Conservation (phyloP, 2,797 vertebrate species). For the Sebastes kiyomatsui region DNA sequence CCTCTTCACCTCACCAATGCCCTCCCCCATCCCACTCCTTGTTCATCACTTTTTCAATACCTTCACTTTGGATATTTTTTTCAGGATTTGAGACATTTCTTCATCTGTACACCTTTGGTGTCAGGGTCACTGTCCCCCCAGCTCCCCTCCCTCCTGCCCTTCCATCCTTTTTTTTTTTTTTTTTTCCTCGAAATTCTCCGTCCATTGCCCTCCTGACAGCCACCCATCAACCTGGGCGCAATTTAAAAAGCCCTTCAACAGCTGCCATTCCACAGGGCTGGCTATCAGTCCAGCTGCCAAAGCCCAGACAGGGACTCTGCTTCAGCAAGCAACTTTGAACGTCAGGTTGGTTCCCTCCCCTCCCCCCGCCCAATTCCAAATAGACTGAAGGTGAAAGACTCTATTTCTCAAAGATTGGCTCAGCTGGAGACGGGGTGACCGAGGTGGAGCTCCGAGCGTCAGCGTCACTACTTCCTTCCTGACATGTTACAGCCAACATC, state of each 20-base stretch:
- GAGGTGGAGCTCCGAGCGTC: slow-evolving; percentile 16
- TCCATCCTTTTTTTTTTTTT: slow-evolving; percentile 5
- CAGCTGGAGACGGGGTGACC: slow-evolving; percentile 41
- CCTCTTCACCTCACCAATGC: not conserved
- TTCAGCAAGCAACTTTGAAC: slow-evolving; percentile 68
- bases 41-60: not conserved
- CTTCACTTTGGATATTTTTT: slow-evolving; percentile 9
- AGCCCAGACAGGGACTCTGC: slow-evolving; percentile 72
- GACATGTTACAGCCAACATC: slow-evolving; percentile 41
- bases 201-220: slow-evolving; percentile 78
- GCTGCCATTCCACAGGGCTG: slow-evolving; percentile 77
- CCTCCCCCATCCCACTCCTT: not conserved
- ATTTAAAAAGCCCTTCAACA: slow-evolving; percentile 83
- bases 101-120: slow-evolving; percentile 25
- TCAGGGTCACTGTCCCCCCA: slow-evolving; percentile 58
- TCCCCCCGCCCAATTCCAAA: slow-evolving; percentile 53
- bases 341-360: slow-evolving; percentile 53
- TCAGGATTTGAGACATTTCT: slow-evolving; percentile 23
- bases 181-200: slow-evolving; percentile 48
- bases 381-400: slow-evolving; percentile 76
- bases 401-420: slow-evolving; percentile 64
- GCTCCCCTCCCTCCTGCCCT: not conserved
- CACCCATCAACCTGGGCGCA: slow-evolving; percentile 76
- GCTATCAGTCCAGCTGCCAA: slow-evolving; percentile 82
- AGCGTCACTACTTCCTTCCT: slow-evolving; percentile 23